phyloP scores from a whole-genome alignment of 1,140 invertebrate species.

The Cotesia chilonis region DNA sequence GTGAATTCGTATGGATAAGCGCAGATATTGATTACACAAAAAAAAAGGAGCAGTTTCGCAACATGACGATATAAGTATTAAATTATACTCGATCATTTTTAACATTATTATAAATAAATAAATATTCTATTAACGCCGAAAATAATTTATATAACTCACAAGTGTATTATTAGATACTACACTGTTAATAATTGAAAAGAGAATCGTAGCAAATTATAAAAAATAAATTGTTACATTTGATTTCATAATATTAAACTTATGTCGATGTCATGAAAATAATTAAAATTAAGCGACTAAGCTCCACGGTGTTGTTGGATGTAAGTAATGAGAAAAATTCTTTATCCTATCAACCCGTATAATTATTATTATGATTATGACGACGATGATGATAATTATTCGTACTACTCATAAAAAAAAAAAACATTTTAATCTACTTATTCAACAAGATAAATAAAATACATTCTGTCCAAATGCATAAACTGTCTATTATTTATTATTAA shows the following conservation, averaged over 20 bases:
- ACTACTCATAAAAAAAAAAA: constrained; percentile 65
- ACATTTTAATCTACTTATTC: constrained; percentile 65
- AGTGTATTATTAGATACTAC: constrained; percentile 8
- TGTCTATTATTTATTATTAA: constrained; percentile 33
- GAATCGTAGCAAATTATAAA: constrained; percentile 27
- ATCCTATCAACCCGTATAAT: constrained; percentile 63
- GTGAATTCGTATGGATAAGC: constrained; percentile 1
- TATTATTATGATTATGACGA: constrained; percentile 48
- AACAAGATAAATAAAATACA: constrained; percentile 64
- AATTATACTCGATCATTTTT: too few species aligned
- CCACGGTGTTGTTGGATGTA: constrained; percentile 62
- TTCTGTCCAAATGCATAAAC: constrained; percentile 61
- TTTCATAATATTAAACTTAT: constrained; percentile 63
- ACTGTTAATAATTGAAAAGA: constrained; percentile 23
- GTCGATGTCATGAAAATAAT: constrained; percentile 65
- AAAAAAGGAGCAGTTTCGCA: constrained; percentile 8
- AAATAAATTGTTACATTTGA: constrained; percentile 52
- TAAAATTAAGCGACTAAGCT: constrained; percentile 58
- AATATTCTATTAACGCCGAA: not conserved
- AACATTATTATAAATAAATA: constrained; percentile 14
- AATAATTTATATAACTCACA: too few species aligned
- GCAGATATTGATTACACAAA: not conserved
- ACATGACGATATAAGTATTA: too few species aligned
- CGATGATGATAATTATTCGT: constrained; percentile 62
- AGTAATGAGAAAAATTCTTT: constrained; percentile 58